phyloP scores from a whole-genome alignment of 2,888 invertebrate species.

The Rhogogaster chlorosoma region DNA sequence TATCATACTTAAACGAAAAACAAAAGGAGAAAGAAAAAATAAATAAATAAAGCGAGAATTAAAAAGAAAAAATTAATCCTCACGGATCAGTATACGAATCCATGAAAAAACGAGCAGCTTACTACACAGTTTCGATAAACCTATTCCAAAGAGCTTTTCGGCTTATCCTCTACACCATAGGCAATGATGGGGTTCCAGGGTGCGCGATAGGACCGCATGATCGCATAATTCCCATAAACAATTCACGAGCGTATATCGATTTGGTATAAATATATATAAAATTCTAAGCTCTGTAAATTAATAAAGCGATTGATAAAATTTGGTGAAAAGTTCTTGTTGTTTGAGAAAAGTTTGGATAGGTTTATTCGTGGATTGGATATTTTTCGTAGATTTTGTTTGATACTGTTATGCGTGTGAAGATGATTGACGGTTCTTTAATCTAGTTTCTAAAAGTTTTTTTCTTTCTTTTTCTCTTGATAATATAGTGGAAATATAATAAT shows the following conservation, averaged over 20 bases:
- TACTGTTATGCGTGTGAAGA: neutral
- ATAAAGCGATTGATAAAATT: neutral
- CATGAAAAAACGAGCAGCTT: slow-evolving; percentile 7
- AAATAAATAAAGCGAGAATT: neutral
- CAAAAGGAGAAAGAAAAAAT: neutral
- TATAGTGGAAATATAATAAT: neutral
- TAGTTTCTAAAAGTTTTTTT: neutral
- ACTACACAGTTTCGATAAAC: slow-evolving; percentile 15
- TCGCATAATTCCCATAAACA: slow-evolving; percentile 31
- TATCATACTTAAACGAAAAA: neutral
- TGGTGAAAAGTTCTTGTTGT: neutral
- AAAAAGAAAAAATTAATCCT: neutral
- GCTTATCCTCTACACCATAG: slow-evolving; percentile 32
- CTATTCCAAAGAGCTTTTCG: slow-evolving; percentile 13
- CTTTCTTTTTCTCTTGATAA: neutral
- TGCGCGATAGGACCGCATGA: neutral
- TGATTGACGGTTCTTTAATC: neutral
- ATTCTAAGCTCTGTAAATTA: neutral
- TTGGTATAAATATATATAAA: neutral
- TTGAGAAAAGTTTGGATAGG: neutral
- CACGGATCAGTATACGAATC: neutral
- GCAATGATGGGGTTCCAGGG: neutral
- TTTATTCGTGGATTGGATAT: neutral
- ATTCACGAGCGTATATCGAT: neutral
- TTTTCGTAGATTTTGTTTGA: neutral